These are phyloP conservation scores for Drosophila anomalata DNA, from an alignment of 2,888 invertebrate species.

Conservation along the genomic window DNA sequence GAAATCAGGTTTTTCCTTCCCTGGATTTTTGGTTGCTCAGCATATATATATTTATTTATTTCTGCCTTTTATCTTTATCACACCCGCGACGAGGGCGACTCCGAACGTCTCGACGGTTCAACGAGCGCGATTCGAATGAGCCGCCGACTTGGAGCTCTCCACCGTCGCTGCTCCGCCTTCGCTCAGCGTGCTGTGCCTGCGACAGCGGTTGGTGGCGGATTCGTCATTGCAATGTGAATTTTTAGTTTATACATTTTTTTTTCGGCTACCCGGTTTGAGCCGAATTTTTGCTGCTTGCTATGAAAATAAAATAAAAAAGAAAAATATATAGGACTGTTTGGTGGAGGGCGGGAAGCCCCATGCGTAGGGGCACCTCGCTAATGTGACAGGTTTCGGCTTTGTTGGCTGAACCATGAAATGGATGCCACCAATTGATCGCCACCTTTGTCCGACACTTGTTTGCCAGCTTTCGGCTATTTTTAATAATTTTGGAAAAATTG, in stretches of 20 bases:
- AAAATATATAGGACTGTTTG: not conserved
- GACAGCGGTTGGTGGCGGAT: not conserved
- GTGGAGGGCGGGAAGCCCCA: constrained; percentile 16
- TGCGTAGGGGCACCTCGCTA: constrained; percentile 42
- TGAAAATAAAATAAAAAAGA: not conserved
- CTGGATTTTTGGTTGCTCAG: constrained; percentile 15
- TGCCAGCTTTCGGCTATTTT: constrained; percentile 46
- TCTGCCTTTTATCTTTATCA: constrained; percentile 28
- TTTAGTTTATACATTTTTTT: constrained; percentile 13
- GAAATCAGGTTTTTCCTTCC: constrained; percentile 35
- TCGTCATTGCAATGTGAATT: constrained; percentile 22
- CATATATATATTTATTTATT: constrained; percentile 7
- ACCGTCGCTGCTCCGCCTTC: constrained; percentile 27
- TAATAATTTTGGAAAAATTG: constrained; percentile 32
- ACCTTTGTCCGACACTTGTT: constrained; percentile 57
- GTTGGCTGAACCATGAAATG: constrained; percentile 40
- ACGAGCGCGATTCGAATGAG: constrained; percentile 76
- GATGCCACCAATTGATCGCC: constrained; percentile 45
- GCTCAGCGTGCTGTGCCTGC: constrained; percentile 24
- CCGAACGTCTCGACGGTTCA: constrained; percentile 50
- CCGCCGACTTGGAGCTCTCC: constrained; percentile 37
- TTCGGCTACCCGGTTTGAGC: constrained; percentile 46
- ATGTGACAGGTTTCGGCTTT: constrained; percentile 67
- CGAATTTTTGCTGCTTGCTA: constrained; percentile 31
- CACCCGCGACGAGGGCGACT: constrained; percentile 55